Percentiles rank a stretch among this genome's conserved stretches.
These are phyloP conservation scores for Cybosia mesomella DNA, from an alignment of 2,888 invertebrate genomes.

Conservation along the genomic window DNA sequence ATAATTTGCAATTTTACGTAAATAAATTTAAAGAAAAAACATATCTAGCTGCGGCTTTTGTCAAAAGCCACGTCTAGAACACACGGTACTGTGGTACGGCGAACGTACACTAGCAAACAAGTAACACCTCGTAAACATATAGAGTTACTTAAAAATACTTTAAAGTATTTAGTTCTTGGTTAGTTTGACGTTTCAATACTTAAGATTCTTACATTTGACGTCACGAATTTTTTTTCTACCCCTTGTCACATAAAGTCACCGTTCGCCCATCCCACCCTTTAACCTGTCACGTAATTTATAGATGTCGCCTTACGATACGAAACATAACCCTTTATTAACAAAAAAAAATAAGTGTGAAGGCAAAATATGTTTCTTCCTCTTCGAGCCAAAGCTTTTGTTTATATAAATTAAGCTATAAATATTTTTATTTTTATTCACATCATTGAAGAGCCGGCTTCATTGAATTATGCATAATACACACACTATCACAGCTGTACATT, in stretches of 20 bases:
- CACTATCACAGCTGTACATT: slow-evolving; percentile 60
- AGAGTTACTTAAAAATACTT: too few relatives aligned
- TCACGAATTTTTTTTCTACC: neutral
- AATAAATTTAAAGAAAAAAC: too few relatives aligned
- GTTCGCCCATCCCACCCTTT: neutral
- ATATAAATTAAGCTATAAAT: neutral
- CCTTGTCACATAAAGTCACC: too few relatives aligned
- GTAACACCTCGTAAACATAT: too few relatives aligned
- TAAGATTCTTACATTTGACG: neutral
- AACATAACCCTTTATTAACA: neutral
- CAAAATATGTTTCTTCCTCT: neutral
- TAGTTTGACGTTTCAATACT: too few relatives aligned
- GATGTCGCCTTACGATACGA: neutral
- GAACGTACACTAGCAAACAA: too few relatives aligned
- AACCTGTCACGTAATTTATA: neutral
- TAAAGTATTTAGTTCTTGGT: too few relatives aligned
- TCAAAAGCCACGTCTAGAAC: too few relatives aligned
- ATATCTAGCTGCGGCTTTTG: too few relatives aligned
- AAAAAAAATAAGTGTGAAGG: neutral
- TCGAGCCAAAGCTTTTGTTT: neutral
- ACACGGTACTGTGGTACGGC: too few relatives aligned
- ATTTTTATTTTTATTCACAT: neutral
- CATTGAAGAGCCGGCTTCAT: neutral
- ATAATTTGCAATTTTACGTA: too few relatives aligned
- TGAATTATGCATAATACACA: neutral